Base-by-base conservation (phyloP, 1,140 invertebrate genomes). In the Hyphantria cunea region DNA sequence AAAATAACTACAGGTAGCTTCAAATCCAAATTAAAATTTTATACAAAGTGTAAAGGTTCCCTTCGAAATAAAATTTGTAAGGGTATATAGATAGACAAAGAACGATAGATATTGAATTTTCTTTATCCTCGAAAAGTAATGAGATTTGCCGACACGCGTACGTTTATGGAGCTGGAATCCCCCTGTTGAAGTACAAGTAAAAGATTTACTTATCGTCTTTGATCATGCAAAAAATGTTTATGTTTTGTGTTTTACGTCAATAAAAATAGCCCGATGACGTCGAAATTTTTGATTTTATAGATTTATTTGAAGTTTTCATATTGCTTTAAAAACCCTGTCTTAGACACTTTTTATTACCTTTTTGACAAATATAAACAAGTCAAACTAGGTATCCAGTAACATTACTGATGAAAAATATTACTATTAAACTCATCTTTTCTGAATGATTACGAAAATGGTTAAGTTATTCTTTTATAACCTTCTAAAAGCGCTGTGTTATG, bases 121-220 rank as follows among this genome's bases (percentile, higher is more conserved):
- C 64, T 72, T 74, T 74, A 74, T 70, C 67, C 76, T 68, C 55
- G 50, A 70, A 74, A 74, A 74, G 74, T 76, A 76, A 79, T 79
- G 72, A 74, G 74, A 79, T 79, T 79, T 76, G 63, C 58, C 64
- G 59, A 73, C 66, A 78, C 61, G 73, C 68, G 73, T 68, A 68
- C 70, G 52, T 72, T 75, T 77, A 72, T 69, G 54, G 68, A 71
- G 68, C 68, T 71, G 64, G 61, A 68, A 68, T 64, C 68, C 69
- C 53, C 34, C 48, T 54, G 37, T 48, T 55, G 58, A 60, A 68
- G 66, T 52, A 75, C 63, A 34, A 68, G 63, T 65, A 70, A 66
- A 62, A 70, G 75, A 77, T 77, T 74, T 68, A 74, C 60, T 70
- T 72, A 55, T 58, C 61, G 71, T 68, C 68, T 77, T 74, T 74